A percentile compares a stretch with the other conserved stretches of the same genome.
phyloP scores from a whole-genome alignment of 2,888 invertebrate genomes.

The Chloroclysta siterata region DNA sequence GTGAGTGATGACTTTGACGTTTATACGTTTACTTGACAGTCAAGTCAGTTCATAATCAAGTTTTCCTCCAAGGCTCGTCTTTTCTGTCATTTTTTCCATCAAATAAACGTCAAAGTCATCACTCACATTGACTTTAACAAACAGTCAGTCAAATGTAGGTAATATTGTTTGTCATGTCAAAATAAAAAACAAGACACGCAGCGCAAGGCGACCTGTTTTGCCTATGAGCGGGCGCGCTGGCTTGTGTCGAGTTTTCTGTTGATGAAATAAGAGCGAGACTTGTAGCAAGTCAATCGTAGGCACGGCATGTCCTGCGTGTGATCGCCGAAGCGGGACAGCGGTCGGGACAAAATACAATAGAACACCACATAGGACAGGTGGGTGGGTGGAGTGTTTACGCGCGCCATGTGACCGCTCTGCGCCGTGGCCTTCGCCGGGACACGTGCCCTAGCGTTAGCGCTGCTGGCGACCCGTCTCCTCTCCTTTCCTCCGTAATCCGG shows the following conservation, averaged over 20 bases:
- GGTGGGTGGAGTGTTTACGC: conserved; percentile 6
- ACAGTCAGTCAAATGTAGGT: too few species aligned
- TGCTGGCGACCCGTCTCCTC: conserved; percentile 31
- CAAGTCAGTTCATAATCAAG: too few species aligned
- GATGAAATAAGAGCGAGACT: not conserved
- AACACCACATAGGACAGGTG: conserved; percentile 2
- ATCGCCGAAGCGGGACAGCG: not conserved
- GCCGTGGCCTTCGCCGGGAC: conserved; percentile 45
- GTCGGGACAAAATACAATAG: not conserved
- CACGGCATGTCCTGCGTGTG: conserved; percentile 15
- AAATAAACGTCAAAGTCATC: too few species aligned
- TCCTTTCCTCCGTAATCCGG: conserved; percentile 36
- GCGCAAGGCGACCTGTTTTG: not conserved
- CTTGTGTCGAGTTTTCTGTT: not conserved
- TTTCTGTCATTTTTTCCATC: too few species aligned
- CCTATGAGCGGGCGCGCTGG: not conserved
- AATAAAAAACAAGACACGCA: not conserved
- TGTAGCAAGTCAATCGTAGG: not conserved
- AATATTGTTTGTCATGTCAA: not conserved
- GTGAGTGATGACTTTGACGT: too few species aligned
- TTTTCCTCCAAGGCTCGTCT: too few species aligned
- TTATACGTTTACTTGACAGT: too few species aligned
- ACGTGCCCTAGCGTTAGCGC: conserved; percentile 41
- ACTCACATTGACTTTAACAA: too few species aligned
- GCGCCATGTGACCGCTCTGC: conserved; percentile 18